Evolutionary conservation across 2,888 invertebrate species (phyloP).

Genomic region (Seladonia tumulorum): DNA sequence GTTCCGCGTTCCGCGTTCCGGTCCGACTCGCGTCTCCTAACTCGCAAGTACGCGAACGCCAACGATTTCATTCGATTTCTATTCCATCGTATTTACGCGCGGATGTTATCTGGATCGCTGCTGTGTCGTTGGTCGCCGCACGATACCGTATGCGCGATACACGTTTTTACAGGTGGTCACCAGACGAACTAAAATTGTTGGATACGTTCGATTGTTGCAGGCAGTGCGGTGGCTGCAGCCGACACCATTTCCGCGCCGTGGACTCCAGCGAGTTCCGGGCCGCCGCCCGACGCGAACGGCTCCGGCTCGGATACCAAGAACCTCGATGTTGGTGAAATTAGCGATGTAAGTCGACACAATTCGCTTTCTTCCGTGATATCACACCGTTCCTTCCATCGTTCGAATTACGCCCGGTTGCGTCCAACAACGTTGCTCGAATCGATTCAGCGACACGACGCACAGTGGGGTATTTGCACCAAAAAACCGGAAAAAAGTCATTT

Average conservation of each 20-base stretch:
- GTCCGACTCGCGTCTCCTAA: neutral
- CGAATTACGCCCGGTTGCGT: neutral
- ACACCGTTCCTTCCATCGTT: neutral
- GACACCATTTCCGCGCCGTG: conserved; percentile 98
- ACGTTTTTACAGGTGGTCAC: neutral
- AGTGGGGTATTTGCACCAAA: too few species aligned
- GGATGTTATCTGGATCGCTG: neutral
- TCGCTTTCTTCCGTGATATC: neutral
- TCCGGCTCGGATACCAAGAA: conserved; percentile 96
- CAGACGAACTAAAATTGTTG: neutral
- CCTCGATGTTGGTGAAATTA: conserved; percentile 96
- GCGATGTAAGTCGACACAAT: conserved; percentile 88
- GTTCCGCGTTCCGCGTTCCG: neutral
- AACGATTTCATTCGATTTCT: neutral
- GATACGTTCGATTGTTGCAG: conserved; percentile 83
- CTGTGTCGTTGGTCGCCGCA: neutral
- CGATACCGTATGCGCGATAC: neutral
- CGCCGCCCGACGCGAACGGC: conserved; percentile 95
- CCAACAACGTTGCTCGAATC: neutral
- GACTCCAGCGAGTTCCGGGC: conserved; percentile 95
- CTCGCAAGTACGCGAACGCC: neutral
- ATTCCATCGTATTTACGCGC: neutral
- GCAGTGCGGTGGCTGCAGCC: conserved; percentile 90
- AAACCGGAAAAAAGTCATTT: too few species aligned
- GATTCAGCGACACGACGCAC: neutral